Evolutionary conservation across 2,113 vertebrate genomes (phyloP), one percentile per base, ranked within the genome.

Genomic region (Barnardius zonarius): DNA sequence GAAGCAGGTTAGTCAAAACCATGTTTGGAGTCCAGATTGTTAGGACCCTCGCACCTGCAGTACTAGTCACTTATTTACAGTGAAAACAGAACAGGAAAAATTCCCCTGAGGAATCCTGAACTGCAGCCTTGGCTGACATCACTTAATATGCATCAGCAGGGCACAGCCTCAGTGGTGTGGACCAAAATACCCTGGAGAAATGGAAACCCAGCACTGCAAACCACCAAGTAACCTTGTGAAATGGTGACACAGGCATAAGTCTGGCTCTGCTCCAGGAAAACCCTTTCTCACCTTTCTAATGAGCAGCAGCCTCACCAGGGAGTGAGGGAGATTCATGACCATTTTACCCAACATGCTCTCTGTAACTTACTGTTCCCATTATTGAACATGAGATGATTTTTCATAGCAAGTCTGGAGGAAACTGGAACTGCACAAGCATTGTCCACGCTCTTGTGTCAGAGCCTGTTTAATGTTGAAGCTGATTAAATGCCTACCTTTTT

Each of bases 341-440:
- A 7, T 87, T 93, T 96, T 91, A 91, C 31, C 31, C 4, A 0
- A 44, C 59, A 54, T 62, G 46, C 74, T 95, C 82, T 73, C 81
- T 86, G 46, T 93, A 93, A 94, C 92, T 96, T 95, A 96, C 74
- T 77, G 66, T 79, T 92, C 93, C 95, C 88, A 63, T 97, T 95
- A 89, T n/a, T 73, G 77, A 84, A 87, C 49, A 77, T 0, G 2
- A 87, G 75, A 76, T 85, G 73, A 77, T 94, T 95, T 94, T 93
- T 94, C 83, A 69, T 39, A 93, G 86, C 1, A 10, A 76, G 69
- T 87, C 88, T 79, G 49, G 59, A 89, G 80, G 81, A 81, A 83
- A 22, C 28, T 88, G 86, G n/a, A 92, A 73, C 83, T 94, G 79
- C 2, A 3, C 41, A 75, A 87, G 77, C 37, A 83, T 84, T 93